Evolutionary conservation across 2,888 invertebrate species (phyloP).

Genomic region (Epinotia ramella): DNA sequence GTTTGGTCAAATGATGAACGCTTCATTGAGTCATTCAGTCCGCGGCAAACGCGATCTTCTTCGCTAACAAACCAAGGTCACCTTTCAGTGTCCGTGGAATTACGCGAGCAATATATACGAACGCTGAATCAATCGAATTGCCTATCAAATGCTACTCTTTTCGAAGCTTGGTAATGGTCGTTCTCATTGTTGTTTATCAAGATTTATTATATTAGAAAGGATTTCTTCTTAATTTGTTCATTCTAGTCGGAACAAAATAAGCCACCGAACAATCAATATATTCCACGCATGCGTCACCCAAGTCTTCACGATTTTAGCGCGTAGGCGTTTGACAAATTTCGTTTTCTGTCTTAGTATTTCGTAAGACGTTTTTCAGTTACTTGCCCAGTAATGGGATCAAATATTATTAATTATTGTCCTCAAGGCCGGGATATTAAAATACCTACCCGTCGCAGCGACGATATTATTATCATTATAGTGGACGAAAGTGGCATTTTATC

Average conservation of each 20-base stretch:
- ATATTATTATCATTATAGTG: neutral
- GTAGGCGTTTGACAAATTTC: constrained; percentile 58
- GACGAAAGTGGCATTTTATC: constrained; percentile 18
- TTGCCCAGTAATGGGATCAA: neutral
- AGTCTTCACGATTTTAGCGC: constrained; percentile 48
- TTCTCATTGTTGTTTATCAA: neutral
- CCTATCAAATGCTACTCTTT: neutral
- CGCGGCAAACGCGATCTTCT: constrained; percentile 37
- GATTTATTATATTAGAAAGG: constrained; percentile 14
- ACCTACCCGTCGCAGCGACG: neutral
- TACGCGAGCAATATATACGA: constrained; percentile 12
- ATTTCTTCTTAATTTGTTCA: constrained; percentile 43
- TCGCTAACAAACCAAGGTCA: constrained; percentile 47
- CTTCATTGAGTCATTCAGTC: constrained; percentile 51
- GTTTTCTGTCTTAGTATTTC: constrained; percentile 31
- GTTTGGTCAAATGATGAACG: constrained; percentile 24
- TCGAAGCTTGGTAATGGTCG: neutral
- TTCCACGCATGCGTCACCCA: constrained; percentile 79
- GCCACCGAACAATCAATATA: constrained; percentile 76
- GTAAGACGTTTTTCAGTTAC: constrained; percentile 43
- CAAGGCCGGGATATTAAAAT: constrained; percentile 46
- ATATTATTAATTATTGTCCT: constrained; percentile 40
- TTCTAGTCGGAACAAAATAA: constrained; percentile 64
- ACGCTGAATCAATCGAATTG: neutral
- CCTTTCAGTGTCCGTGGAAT: constrained; percentile 42